Base-by-base conservation (phyloP, 2,888 invertebrate genomes). In the Noctuana brunneofusca region DNA sequence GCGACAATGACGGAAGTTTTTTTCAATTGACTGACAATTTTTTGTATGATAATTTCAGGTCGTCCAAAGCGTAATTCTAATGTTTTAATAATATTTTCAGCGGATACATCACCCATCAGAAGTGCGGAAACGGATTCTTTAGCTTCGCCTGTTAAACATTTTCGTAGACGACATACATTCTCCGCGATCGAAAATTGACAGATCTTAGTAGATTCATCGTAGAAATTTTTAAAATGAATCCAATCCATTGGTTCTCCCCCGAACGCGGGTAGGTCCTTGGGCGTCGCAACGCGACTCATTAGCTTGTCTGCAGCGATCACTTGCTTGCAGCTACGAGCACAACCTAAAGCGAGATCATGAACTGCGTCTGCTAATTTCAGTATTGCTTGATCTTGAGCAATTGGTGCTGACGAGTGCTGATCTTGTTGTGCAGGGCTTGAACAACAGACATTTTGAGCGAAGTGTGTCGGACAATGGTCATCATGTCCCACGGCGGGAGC, bases 121-220 rank as follows among this genome's bases (percentile, higher is more conserved):
- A 70, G 65, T 0, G 69, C 64, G 0, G 65, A 27, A 3, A 73
- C 73, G 0, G 71, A 63, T 24, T 72, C 70, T 32, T 66, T 71
- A 2, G 73, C 72, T 0, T 63, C 55, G 6, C 71, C 72, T 24
- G 56, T 67, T 5, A 74, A 65, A 53, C 71, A 69, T 38, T 67
- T 72, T n/a, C 71, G 35, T 22, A 72, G 20, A 0, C 74, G 46
- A 70, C 71, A 71, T 5, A 72, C 4, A 24, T 72, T 73, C 60
- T 74, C 72, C 11, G 58, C 63, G n/a, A 65, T 62, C 6, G 12
- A 38, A 35, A 54, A 54, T 2, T 38, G 22, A 38, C 54, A 54
- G 1, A 54, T 20, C 22, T 54, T 20, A 0, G 35, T 38, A 6
- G 54, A 54, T 8, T 54, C 54, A 1, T 54, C 38, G 14, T 22